Base-by-base conservation (phyloP, 1,140 invertebrate species). In the Kradibia gibbosae region DNA sequence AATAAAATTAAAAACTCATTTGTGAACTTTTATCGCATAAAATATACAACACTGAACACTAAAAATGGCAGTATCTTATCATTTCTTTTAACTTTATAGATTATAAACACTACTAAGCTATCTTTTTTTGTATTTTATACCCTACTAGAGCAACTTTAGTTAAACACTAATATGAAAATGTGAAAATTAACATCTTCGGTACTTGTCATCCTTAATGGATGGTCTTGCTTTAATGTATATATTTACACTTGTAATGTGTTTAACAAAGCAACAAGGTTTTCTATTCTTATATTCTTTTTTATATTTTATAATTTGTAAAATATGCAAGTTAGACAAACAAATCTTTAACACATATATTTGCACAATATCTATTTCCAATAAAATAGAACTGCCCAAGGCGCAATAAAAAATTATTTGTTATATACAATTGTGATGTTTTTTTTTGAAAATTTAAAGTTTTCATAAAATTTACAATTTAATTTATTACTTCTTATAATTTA, bases 191-290 rank as follows among this genome's bases (percentile, higher is more conserved):
- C 7, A 39, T 39, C 34, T 67, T 67, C 34, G 2, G 34, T 48
- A 48, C 70, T 71, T 48, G 42, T 48, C 70, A 71, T 71, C 39
- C 42, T 71, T 57, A 67, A 80, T 53, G 45, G 36, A 74, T 79
- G 50, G 31, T 84, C 83, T 77, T 71, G 77, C 57, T 57, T 85
- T 83, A 85, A 86, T 85, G 72, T 86, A 86, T 84, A 86, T 86
- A 87, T 87, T 71, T 87, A 87, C 85, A 87, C 53, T 81, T 76
- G 85, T 78, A 86, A 82, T 85, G 84, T 76, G 77, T 83, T 31
- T 82, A 50, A 22, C 48, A 25, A 72, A 78, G 75, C 75, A 82
- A 75, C 60, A 81, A 42, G 67, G 39, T 71, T 53, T 60, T 62
- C n/a, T 72, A 72, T 71, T 70, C 62, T 57, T 75, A 28, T 70